Conservation (phyloP, 1,140 invertebrate species). For the Drosophila orosa region DNA sequence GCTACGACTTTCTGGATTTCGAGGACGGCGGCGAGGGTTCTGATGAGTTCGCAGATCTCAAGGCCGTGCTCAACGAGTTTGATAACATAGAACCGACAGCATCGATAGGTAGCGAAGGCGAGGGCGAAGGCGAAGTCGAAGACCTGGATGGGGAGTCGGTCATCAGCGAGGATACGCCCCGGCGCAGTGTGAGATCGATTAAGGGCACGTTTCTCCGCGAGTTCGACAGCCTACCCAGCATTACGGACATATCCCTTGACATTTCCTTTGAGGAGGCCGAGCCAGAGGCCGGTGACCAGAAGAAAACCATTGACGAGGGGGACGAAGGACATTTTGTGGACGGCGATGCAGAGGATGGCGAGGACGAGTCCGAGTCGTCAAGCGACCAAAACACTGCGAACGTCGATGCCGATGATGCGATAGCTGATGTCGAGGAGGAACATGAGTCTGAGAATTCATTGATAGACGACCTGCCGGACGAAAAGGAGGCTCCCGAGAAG, state of each 20-base stretch:
- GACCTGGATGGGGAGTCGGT: background rate
- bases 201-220: conserved; percentile 20
- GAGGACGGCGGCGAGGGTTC: background rate
- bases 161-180: conserved; percentile 4
- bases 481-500: background rate
- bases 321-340: background rate
- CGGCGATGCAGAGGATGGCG: background rate
- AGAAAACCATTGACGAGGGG: background rate
- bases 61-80: background rate
- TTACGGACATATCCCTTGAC: conserved; percentile 28
- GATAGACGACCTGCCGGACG: conserved; percentile 19
- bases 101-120: background rate
- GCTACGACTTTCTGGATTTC: background rate
- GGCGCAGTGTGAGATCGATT: background rate
- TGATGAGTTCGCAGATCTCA: conserved; percentile 15
- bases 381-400: background rate
- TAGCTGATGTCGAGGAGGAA: conserved; percentile 12
- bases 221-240: conserved; percentile 35
- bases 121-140: too few species aligned
- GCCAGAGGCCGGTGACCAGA: background rate
- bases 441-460: background rate
- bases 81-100: background rate
- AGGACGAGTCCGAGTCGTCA: conserved; percentile 10
- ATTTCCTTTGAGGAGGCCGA: background rate
- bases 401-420: background rate